A percentile compares a stretch with the other conserved stretches of the same genome.
phyloP scores from a whole-genome alignment of 1,140 invertebrate genomes.

The Drosophila pectinifera region DNA sequence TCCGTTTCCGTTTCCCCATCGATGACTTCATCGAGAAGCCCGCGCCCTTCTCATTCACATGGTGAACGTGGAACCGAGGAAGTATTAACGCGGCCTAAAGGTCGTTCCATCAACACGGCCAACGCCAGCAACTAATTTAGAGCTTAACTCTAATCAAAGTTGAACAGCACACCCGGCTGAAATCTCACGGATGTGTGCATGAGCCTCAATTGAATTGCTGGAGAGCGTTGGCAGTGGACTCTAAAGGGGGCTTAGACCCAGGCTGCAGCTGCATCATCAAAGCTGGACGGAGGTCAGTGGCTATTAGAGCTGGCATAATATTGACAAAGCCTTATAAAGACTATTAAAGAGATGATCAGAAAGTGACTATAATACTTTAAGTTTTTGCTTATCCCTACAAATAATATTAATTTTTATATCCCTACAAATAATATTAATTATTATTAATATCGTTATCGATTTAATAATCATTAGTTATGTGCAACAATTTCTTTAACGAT shows the following conservation, averaged over 20 bases:
- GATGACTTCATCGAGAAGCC: slow-evolving; percentile 36
- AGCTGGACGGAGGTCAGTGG: slow-evolving; percentile 2
- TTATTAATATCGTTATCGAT: too few relatives aligned
- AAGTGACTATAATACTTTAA: too few relatives aligned
- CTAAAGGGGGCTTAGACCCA: not conserved
- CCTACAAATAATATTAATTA: too few relatives aligned
- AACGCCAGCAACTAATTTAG: slow-evolving; percentile 72
- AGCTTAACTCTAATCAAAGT: slow-evolving; percentile 80
- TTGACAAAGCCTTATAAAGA: not conserved
- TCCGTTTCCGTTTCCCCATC: slow-evolving; percentile 1
- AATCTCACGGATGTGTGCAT: slow-evolving; percentile 56
- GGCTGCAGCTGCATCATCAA: slow-evolving; percentile 24
- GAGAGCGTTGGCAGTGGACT: not conserved
- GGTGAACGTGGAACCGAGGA: slow-evolving; percentile 15
- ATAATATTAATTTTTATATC: too few relatives aligned
- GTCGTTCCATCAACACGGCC: slow-evolving; percentile 33
- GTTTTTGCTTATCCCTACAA: too few relatives aligned
- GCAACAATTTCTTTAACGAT: too few relatives aligned
- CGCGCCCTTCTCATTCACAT: slow-evolving; percentile 1
- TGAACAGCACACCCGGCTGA: slow-evolving; percentile 49
- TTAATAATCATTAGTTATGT: too few relatives aligned
- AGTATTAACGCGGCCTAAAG: slow-evolving; percentile 43
- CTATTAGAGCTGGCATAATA: not conserved
- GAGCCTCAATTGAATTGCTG: slow-evolving; percentile 34
- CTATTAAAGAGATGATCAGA: too few relatives aligned